Base-by-base conservation (phyloP, 1,140 invertebrate species). In the Elysia chlorotica region DNA sequence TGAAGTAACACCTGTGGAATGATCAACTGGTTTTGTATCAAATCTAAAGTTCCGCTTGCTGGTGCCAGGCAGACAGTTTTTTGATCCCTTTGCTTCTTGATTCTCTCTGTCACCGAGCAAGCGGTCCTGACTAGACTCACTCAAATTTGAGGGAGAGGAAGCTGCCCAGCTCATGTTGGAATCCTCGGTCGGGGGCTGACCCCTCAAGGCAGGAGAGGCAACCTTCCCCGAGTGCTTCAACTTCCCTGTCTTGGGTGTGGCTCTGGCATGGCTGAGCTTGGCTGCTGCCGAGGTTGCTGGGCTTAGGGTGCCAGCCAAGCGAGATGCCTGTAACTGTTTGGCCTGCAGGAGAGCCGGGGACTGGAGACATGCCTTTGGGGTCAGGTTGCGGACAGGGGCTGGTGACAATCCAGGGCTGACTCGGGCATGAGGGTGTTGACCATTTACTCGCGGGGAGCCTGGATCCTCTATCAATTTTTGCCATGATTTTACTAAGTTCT, bases 1-100 rank as follows among this genome's bases (percentile, higher is more conserved):
- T 65, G 74, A 74, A 31, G 72, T 25, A 53, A 69, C 63, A 56
- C 69, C 74, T n/a, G 23, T 74, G 77, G 81, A 80, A 82, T 80
- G 79, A 73, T 74, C 57, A n/a, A 65, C 72, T 36, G 68, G 30
- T 48, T 68, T 66, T 53, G 63, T 35, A 21, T 73, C 69, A 63
- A 71, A 71, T 62, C 53, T 71, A 35, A 71, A 71, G 66, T 77
- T 74, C 30, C 62, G 68, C 23, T 71, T 66, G 59, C 37, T 25
- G 19, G 36, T 36, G 25, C 33, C 53, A 21, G 37, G 38, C 19
- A 68, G 65, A 72, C 63, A 41, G 31, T 54, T 74, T 19, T 35
- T 71, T 25, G 37, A 23, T 25, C 59, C 35, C n/a, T 48, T 48
- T 68, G 62, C 25, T 35, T n/a, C 53, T n/a, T 69, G 71, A 71